A percentile compares a stretch with the other conserved stretches of the same genome.
These are phyloP conservation scores for Uropsilus gracilis DNA, from an alignment of 2,113 vertebrate species.

Conservation along the genomic window DNA sequence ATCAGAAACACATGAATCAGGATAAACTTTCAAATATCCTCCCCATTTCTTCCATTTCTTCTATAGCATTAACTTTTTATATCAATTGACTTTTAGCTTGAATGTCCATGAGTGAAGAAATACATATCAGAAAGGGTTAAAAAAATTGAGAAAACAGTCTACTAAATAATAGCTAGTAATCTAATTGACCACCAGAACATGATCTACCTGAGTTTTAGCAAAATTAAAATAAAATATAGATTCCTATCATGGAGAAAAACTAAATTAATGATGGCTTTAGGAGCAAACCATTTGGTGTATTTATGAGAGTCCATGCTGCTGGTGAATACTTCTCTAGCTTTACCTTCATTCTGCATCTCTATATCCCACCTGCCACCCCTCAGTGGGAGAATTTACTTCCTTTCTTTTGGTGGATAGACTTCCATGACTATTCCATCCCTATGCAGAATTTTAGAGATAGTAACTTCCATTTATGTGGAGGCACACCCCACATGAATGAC, in stretches of 20 bases:
- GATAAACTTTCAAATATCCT: neutral
- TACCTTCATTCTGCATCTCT: neutral
- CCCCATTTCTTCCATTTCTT: neutral
- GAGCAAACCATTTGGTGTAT: neutral
- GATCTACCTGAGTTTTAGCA: neutral
- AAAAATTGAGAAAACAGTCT: neutral
- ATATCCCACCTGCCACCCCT: neutral
- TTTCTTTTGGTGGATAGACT: neutral
- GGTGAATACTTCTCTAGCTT: neutral
- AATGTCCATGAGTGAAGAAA: slow-evolving; percentile 54
- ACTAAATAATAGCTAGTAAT: slow-evolving; percentile 20
- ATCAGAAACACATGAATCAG: slow-evolving; percentile 37
- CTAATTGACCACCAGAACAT: neutral
- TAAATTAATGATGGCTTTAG: slow-evolving; percentile 21
- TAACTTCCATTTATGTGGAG: neutral
- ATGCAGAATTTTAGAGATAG: neutral
- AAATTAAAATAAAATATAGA: slow-evolving; percentile 46
- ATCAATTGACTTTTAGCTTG: neutral
- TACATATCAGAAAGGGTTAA: neutral
- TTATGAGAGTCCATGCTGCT: neutral
- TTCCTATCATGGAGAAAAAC: neutral
- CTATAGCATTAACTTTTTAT: neutral
- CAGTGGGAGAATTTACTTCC: neutral
- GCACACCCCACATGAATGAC: neutral
- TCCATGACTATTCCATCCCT: neutral